A percentile compares a stretch with the other conserved stretches of the same genome.
Evolutionary conservation across 2,797 vertebrate genomes (phyloP).

Genomic region (Hoplostethus atlanticus): DNA sequence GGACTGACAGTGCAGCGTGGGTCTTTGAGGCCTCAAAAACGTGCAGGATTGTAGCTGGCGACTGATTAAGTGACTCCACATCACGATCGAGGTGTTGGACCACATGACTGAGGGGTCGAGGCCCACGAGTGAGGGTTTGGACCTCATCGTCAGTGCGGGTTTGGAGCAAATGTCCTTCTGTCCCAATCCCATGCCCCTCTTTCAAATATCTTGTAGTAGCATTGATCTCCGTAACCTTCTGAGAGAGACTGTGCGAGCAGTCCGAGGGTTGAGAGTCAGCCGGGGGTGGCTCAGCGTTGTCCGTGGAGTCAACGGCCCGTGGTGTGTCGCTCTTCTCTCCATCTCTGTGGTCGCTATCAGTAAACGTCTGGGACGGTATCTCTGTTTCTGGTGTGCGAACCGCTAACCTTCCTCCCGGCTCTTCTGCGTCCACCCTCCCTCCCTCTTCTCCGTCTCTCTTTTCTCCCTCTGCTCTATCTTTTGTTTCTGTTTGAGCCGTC

Average conservation of each 20-base stretch:
- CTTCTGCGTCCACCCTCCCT: conserved; percentile 8
- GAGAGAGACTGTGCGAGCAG: conserved; percentile 15
- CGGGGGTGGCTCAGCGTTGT: conserved; percentile 22
- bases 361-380: conserved; percentile 49
- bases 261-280: conserved; percentile 27
- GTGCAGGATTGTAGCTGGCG: not conserved
- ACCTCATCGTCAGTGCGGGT: not conserved
- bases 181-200: not conserved
- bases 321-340: conserved; percentile 34
- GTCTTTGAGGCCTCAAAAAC: not conserved
- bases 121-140: not conserved
- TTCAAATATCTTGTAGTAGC: conserved; percentile 10
- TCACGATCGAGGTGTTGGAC: not conserved
- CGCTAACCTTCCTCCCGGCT: conserved; percentile 63
- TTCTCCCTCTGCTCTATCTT: conserved; percentile 29
- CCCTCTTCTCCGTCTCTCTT: conserved; percentile 24
- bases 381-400: conserved; percentile 65
- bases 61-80: conserved; percentile 1
- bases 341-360: conserved; percentile 49
- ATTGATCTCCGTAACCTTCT: conserved; percentile 35
- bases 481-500: conserved; percentile 38
- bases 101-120: not conserved
- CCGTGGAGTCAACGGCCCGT: conserved; percentile 58
- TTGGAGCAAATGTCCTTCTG: not conserved
- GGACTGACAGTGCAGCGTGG: not conserved